phyloP scores from a whole-genome alignment of 2,113 vertebrate genomes.

The Apodemus speciosus region DNA sequence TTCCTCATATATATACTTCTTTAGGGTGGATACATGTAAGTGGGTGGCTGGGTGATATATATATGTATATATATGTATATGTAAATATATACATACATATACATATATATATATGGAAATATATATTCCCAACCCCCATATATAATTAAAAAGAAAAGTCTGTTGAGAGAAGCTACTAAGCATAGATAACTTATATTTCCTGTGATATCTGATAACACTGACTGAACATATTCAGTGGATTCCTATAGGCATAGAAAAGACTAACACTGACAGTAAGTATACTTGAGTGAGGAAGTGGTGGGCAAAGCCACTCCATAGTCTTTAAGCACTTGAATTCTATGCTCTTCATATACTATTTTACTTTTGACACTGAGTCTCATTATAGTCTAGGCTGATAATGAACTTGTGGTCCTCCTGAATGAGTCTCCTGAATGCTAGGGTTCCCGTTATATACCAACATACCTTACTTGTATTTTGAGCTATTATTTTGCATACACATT shows the following conservation, averaged over 20 bases:
- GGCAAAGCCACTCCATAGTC: background rate
- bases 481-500: slow-evolving; percentile 49
- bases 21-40: background rate
- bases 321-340: slow-evolving; percentile 41
- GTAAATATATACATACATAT: background rate
- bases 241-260: slow-evolving; percentile 4
- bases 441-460: background rate
- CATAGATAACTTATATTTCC: slow-evolving; percentile 20
- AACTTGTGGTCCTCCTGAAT: background rate
- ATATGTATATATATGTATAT: background rate
- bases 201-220: background rate
- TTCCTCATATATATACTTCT: slow-evolving; percentile 11
- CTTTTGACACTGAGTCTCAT: background rate
- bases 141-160: background rate
- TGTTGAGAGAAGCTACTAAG: slow-evolving; percentile 34
- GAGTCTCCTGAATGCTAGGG: background rate
- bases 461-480: slow-evolving; percentile 1
- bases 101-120: no score
- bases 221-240: slow-evolving; percentile 15
- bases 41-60: background rate
- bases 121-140: no score
- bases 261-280: background rate
- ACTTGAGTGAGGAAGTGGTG: slow-evolving; percentile 8
- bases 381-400: background rate
- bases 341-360: slow-evolving; percentile 18